Evolutionary conservation across 2,888 invertebrate genomes (phyloP), one percentile per base, ranked within the genome.

Genomic region (Pseudococcus viburni): DNA sequence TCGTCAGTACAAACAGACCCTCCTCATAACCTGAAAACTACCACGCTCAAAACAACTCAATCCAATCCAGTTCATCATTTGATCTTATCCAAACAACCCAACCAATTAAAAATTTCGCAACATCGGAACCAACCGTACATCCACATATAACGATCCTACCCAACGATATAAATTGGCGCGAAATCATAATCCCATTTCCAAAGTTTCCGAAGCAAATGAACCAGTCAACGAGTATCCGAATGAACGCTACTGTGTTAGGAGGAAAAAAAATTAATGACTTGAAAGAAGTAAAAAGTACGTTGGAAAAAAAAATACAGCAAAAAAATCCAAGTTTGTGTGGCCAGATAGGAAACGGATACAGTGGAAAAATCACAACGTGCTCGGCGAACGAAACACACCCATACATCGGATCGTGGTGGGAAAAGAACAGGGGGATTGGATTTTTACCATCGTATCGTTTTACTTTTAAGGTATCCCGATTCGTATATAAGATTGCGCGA

Each of bases 211-310:
- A 73, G 73, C 73, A 73, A 73, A 73, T 73, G 73, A 73, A 73
- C 73, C 73, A 73, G 73, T 73, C 73, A 73, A 73, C 73, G 73
- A 73, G 73, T 73, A 73, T 73, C 73, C 73, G 73, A 73, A 73
- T 73, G 73, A 73, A 73, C 8, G 42, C 73, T 17, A 73, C 33
- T 73, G 33, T 73, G 73, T 73, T 33, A 33, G 17, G 64, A 64
- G 19, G 64, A 64, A 33, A 73, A 33, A 73, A 73, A 73, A 73
- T 73, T 73, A 73, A 73, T 73, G 73, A 73, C 73, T 73, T 33
- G 73, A 73, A 73, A 73, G 15, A 73, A 42, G 42, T 42, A 42
- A 73, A 73, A n/a, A 68, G 26, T 26, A 26, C 42, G 8, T 42
- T 7, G 26, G 0, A 26, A 68, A 26, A 68, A 73, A 0, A 73